Evolutionary conservation across 2,888 invertebrate species (phyloP), one percentile per base, ranked within the genome.

Genomic region (Leistus spinibarbis): DNA sequence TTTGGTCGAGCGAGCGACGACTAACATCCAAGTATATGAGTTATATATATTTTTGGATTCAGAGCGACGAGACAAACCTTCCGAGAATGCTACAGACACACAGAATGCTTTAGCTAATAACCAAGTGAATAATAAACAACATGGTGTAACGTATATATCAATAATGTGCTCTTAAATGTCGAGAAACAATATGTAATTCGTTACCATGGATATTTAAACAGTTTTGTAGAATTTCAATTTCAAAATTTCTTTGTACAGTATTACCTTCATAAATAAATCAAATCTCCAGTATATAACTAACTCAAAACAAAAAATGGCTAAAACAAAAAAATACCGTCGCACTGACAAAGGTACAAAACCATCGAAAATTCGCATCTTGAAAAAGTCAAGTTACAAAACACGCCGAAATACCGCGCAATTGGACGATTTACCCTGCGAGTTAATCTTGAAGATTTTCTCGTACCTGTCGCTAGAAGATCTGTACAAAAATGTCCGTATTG

Each of bases 381-480:
- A 60, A 19, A 3, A 17, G 60, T 3, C 17, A 9, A n/a, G 1
- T 60, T 23, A 23, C 16, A 71, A 71, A 64, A 22, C 53, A 10
- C 19, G 24, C 23, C 19, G 16, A 19, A 40, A 57, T 56, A 62
- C 27, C 1, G 20, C 54, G 16, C 63, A 54, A 16, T 54, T 71
- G 16, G 54, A 53, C 54, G 72, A 72, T 66, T 40, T 72, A 66
- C 72, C 72, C 1, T 10, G 13, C 4, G 57, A 19, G 27, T 27
- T 72, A 16, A 20, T 72, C 13, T 7, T 57, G 2, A 7, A 72
- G 24, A 66, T 72, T 10, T 72, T 72, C 19, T 65, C 72, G 7
- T 54, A 24, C 24, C 2, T 72, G 7, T 16, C 72, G n/a, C 66
- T 24, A n/a, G 56, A 65, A 40, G 72, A 72, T 19, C 27, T 72